Base-by-base conservation (phyloP, 1,140 invertebrate species). In the Zaprionus vittiger region DNA sequence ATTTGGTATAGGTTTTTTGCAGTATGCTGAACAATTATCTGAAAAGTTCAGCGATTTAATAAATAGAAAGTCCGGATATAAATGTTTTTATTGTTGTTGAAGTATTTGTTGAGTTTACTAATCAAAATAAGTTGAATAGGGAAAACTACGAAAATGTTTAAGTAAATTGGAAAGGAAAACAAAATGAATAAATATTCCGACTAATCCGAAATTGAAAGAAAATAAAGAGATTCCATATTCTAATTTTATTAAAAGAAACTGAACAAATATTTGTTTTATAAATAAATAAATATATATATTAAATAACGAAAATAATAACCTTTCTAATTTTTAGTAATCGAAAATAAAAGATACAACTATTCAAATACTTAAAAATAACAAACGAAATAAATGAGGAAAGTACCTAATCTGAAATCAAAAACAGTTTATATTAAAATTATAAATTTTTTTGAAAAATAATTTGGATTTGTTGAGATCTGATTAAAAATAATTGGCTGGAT, bases 401-500 rank as follows among this genome's bases (percentile, higher is more conserved):
- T 31, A 11, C 2, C 7, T 31, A 31, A 31, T 11, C 9, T 31
- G 3, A 31, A 31, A 31, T 31, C 2, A 31, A 11, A 31, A 0
- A 0, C 9, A 11, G 31, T 24, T 60, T 54, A 28, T 54, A 59
- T 61, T 31, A 15, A 26, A 37, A 54, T n/a, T 34, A 34, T 11
- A 31, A 1, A 31, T 31, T 31, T 9, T 0, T 7, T 31, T 2
- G 6, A 9, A 31, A 31, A 31, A 9, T 31, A 2, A 0, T 9
- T 7, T 31, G 9, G 2, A 31, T 31, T 2, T 31, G 7, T 17
- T 17, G n/a, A 3, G 41, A 4, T 47, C n/a, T 47, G n/a, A 26
- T 52, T 59, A 73, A 73, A 57, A 54, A 44, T 49, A 47, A 47
- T 17, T 47, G 41, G 41, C 7, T 47, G 49, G 28, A 73, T 73